Evolutionary conservation across 2,797 vertebrate species (phyloP).

Genomic region (Spinus pinus): DNA sequence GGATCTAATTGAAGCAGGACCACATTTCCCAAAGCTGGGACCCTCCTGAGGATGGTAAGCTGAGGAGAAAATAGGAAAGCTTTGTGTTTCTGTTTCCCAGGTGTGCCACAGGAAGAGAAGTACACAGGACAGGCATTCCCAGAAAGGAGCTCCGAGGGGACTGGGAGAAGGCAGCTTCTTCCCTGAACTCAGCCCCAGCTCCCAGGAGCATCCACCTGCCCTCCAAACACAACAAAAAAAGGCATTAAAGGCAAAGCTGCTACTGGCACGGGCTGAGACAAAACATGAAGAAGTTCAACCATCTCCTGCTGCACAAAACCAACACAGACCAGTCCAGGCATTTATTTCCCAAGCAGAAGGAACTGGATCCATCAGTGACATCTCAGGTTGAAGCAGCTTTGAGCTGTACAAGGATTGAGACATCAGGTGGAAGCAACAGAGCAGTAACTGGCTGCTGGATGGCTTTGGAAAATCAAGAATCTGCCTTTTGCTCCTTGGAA

Average conservation of each 20-base stretch:
- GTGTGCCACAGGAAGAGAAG: background rate
- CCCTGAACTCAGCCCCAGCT: background rate
- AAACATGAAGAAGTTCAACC: background rate
- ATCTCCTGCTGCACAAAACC: background rate
- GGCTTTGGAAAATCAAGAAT: background rate
- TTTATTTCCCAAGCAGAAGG: background rate
- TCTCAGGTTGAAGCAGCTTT: background rate
- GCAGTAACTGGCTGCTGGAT: background rate
- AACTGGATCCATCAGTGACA: background rate
- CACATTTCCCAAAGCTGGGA: background rate
- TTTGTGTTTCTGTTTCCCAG: background rate
- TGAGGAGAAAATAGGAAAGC: background rate
- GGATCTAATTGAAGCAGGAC: background rate
- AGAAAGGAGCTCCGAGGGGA: no score
- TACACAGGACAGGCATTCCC: background rate
- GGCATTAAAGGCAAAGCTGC: background rate
- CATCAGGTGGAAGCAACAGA: background rate
- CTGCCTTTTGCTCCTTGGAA: background rate
- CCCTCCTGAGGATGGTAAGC: background rate
- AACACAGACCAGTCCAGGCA: background rate
- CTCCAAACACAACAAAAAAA: background rate
- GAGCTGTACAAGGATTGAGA: background rate
- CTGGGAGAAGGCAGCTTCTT: background rate
- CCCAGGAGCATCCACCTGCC: background rate
- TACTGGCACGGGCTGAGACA: rapidly evolving